phyloP scores from a whole-genome alignment of 2,888 invertebrate species.

The Ornithoptera priamus region DNA sequence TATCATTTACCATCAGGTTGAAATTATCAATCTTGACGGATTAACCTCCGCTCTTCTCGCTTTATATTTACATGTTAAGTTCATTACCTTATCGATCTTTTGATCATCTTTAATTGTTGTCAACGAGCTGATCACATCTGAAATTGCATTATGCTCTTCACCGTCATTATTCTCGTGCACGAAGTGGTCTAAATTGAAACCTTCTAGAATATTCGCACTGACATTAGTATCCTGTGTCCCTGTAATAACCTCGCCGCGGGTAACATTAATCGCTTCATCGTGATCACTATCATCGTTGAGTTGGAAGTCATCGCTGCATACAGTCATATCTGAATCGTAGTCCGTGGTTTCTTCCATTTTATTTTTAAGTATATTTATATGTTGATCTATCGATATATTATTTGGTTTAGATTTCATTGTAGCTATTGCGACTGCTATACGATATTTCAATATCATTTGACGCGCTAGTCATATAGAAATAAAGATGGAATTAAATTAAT shows the following conservation, averaged over 20 bases:
- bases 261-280: not conserved
- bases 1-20: too few species aligned
- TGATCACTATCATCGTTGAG: constrained; percentile 33
- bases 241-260: not conserved
- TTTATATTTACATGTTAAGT: too few species aligned
- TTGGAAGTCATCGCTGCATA: constrained; percentile 55
- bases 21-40: too few species aligned
- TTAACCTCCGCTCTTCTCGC: too few species aligned
- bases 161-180: not conserved
- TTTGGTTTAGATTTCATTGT: constrained; percentile 53
- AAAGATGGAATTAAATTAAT: not conserved
- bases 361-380: constrained; percentile 45
- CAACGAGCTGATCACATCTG: not conserved
- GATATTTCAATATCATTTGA: constrained; percentile 52
- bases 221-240: not conserved
- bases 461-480: constrained; percentile 37
- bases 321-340: constrained; percentile 39
- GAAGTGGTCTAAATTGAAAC: constrained; percentile 10
- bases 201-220: constrained; percentile 21
- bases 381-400: constrained; percentile 40
- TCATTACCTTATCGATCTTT: too few species aligned
- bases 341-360: constrained; percentile 41
- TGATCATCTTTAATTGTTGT: too few species aligned
- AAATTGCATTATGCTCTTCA: not conserved
- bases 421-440: constrained; percentile 50